Conservation (phyloP, 2,113 vertebrate genomes). For the Rhodinocichla rosea region DNA sequence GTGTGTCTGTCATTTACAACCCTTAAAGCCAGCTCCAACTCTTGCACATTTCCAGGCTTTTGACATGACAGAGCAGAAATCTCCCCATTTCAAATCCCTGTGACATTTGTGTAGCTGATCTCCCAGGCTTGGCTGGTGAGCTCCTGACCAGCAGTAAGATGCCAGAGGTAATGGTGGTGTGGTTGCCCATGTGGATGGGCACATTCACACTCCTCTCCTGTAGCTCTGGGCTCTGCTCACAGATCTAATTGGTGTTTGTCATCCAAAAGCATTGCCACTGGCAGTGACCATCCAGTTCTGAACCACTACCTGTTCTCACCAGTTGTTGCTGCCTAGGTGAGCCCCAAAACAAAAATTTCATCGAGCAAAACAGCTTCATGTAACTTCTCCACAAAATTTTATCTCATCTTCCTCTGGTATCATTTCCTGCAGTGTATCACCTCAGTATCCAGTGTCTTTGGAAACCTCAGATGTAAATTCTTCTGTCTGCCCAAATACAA, state of each 20-base stretch:
- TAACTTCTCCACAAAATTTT: background rate
- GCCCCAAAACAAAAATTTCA: background rate
- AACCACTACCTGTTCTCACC: background rate
- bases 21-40: background rate
- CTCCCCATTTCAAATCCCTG: background rate
- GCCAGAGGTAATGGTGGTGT: background rate
- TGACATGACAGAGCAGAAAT: background rate
- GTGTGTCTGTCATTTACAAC: background rate
- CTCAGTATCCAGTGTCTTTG: background rate
- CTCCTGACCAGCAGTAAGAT: background rate
- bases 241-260: background rate
- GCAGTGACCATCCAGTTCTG: background rate
- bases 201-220: background rate
- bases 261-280: background rate
- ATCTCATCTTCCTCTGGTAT: background rate
- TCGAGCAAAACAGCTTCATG: background rate
- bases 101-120: background rate
- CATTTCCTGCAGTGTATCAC: background rate
- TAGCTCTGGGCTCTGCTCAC: background rate
- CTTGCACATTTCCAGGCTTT: background rate
- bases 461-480: slow-evolving; percentile 10
- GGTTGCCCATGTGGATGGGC: background rate
- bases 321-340: background rate
- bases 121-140: background rate
- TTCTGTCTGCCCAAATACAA: slow-evolving; percentile 2